phyloP scores from a whole-genome alignment of 2,797 vertebrate species.

The Hydrolagus colliei region DNA sequence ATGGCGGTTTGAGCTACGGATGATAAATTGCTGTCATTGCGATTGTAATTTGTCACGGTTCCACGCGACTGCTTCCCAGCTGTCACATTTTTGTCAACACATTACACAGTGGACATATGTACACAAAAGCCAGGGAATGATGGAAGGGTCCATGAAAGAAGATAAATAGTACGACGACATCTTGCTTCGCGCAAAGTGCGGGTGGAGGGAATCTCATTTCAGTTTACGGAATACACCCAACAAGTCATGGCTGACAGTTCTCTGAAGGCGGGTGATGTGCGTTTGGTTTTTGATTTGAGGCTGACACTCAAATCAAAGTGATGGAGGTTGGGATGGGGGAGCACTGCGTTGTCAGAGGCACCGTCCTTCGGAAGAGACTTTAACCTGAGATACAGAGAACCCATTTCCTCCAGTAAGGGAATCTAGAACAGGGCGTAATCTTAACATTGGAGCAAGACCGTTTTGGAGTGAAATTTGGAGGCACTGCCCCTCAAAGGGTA shows the following conservation, averaged over 20 bases:
- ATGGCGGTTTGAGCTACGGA: conserved; percentile 46
- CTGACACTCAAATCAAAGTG: no score
- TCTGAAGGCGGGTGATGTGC: not conserved
- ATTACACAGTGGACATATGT: conserved; percentile 33
- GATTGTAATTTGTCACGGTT: conserved; percentile 73
- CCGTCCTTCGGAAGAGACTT: no score
- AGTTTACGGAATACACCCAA: not conserved
- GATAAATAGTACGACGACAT: conserved; percentile 24
- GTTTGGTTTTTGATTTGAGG: no score
- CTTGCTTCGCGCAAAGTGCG: not conserved
- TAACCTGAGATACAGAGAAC: no score
- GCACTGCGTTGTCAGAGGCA: no score
- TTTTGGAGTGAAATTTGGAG: no score
- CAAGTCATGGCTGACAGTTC: not conserved
- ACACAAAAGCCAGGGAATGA: conserved; percentile 21
- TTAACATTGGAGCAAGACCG: no score
- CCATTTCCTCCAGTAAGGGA: no score
- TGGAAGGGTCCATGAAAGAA: conserved; percentile 27
- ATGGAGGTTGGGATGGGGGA: no score
- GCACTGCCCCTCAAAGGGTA: no score
- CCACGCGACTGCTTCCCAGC: conserved; percentile 72
- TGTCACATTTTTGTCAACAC: conserved; percentile 58
- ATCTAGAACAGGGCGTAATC: no score
- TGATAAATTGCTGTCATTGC: conserved; percentile 78
- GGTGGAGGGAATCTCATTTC: not conserved